phyloP scores from a whole-genome alignment of 2,113 vertebrate species.

The Oryzias javanicus region DNA sequence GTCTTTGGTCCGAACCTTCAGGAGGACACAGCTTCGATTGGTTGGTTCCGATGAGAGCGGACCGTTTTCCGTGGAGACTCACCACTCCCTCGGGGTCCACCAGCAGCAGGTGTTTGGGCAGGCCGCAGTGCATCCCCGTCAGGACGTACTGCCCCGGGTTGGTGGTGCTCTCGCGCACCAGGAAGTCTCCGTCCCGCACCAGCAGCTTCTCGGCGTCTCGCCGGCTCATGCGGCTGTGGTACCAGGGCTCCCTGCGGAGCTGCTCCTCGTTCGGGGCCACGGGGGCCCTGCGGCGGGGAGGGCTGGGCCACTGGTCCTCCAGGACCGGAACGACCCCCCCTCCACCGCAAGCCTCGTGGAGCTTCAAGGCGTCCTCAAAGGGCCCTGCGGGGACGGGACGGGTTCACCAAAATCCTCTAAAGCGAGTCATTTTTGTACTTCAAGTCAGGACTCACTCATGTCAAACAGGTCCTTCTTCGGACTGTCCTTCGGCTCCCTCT shows the following conservation, averaged over 20 bases:
- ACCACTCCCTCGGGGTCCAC: slow-evolving; percentile 98
- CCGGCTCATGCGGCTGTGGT: slow-evolving; percentile 94
- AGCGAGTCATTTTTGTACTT: background rate
- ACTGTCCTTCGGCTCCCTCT: slow-evolving; percentile 72
- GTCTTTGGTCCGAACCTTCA: slow-evolving; percentile 95
- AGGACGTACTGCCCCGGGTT: slow-evolving; percentile 96
- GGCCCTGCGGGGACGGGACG: slow-evolving; percentile 76
- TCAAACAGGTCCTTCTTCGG: slow-evolving; percentile 96
- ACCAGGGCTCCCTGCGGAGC: slow-evolving; percentile 88
- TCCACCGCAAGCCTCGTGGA: slow-evolving; percentile 80
- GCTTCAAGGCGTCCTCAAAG: slow-evolving; percentile 92
- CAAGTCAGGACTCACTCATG: slow-evolving; percentile 84
- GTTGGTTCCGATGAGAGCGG: too few species aligned
- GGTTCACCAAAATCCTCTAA: background rate
- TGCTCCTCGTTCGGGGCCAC: slow-evolving; percentile 93
- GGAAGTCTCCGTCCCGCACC: slow-evolving; percentile 88
- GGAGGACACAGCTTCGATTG: background rate
- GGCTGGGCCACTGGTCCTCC: slow-evolving; percentile 91
- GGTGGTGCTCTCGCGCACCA: slow-evolving; percentile 92
- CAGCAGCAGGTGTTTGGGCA: slow-evolving; percentile 93
- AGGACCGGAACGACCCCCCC: slow-evolving; percentile 50
- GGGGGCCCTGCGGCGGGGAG: slow-evolving; percentile 85
- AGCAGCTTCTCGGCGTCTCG: slow-evolving; percentile 88
- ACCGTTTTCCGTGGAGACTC: slow-evolving; percentile 56
- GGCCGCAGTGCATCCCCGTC: slow-evolving; percentile 90